phyloP scores from a whole-genome alignment of 2,888 invertebrate genomes.

The Drosophila setosimentum region DNA sequence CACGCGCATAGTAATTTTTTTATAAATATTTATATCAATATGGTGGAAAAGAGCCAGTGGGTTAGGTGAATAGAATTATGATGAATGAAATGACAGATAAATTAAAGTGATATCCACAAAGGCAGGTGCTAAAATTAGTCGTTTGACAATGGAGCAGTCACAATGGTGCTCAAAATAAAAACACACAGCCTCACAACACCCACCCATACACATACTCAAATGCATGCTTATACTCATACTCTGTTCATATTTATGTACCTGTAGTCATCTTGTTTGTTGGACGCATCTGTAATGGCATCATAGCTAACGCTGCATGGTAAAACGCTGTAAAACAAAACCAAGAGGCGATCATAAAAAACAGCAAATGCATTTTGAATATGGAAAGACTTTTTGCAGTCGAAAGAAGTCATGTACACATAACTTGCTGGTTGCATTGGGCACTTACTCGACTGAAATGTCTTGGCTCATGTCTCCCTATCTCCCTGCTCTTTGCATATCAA shows the following conservation, averaged over 20 bases:
- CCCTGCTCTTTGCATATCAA: conserved; percentile 13
- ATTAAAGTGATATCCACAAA: conserved; percentile 33
- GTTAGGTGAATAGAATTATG: conserved; percentile 26
- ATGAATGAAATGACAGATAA: conserved; percentile 64
- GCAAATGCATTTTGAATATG: conserved; percentile 37
- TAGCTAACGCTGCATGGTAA: conserved; percentile 88
- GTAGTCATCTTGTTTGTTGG: conserved; percentile 80
- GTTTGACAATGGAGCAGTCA: conserved; percentile 50
- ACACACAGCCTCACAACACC: conserved; percentile 6
- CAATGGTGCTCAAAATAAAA: conserved; percentile 42
- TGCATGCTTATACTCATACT: not conserved
- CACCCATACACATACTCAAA: not conserved
- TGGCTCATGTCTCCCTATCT: not conserved
- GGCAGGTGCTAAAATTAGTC: conserved; percentile 57
- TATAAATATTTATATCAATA: not conserved
- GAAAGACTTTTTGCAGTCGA: conserved; percentile 27
- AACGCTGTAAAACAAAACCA: conserved; percentile 85
- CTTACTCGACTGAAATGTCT: conserved; percentile 10
- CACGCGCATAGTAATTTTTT: conserved; percentile 26
- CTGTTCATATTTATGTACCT: conserved; percentile 72
- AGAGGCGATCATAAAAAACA: conserved; percentile 15
- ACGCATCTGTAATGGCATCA: conserved; percentile 83
- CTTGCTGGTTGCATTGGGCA: conserved; percentile 24
- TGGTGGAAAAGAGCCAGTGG: not conserved
- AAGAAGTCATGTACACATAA: conserved; percentile 34